Base-by-base conservation (phyloP, 2,888 invertebrate species). In the Drosophila ustulata region DNA sequence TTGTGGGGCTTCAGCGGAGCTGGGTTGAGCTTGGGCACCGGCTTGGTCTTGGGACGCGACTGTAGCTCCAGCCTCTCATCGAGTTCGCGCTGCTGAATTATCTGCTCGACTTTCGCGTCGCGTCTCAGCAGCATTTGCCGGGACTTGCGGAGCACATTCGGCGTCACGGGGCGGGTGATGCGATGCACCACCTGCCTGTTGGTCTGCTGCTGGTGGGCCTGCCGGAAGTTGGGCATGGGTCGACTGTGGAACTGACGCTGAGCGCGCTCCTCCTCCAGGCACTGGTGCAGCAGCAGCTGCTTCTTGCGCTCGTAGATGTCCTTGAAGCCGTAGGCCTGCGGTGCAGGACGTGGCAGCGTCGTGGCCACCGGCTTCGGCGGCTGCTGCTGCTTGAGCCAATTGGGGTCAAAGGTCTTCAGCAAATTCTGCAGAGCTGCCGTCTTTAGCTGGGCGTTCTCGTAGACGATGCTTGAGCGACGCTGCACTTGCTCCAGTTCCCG, bases 241-340 rank as follows among this genome's bases (percentile, higher is more conserved):
- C 84, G 90, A 41, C 90, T 87, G 13, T 46, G 90, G 28, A 85
- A 85, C 25, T 80, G 66, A 2, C 90, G 85, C 41, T 65, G 53
- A 8, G 55, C 52, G 4, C 78, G 71, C 51, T 85, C 85, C 41
- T 50, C 46, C 18, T 71, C 72, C 3, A 63, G 7, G 1, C 52
- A 49, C 39, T 75, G 39, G 0, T 25, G 59, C 4, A 64, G 13
- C 11, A 66, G 6, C 23, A 50, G 43, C 30, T 87, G 49, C 55
- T 66, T 83, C 11, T 62, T 75, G 23, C 39, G 45, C 37, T 87
- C 71, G 11, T 85, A 85, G 32, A 85, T 89, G 8, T 88, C 81
- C 69, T 83, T 87, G 37, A 78, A 85, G 49, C 11, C 34, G 51
- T 89, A 85, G 6, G 81, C 85, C 45, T 87, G 53, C 1, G 68